Evolutionary conservation across 2,797 vertebrate genomes (phyloP).

Genomic region (Myioborus miniatus): DNA sequence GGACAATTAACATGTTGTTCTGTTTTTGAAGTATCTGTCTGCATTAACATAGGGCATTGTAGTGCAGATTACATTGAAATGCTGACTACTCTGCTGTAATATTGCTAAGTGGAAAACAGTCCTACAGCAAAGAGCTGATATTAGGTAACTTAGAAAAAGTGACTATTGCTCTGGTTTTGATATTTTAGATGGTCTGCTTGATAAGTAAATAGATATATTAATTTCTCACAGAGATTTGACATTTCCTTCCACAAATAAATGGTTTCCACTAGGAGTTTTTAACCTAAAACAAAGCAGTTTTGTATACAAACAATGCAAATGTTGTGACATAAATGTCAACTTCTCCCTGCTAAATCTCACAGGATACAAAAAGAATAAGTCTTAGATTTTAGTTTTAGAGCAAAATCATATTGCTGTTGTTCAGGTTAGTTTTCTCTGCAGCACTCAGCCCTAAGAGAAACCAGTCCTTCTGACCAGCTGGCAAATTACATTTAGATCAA

Average conservation of each 20-base stretch:
- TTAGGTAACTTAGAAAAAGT: not conserved
- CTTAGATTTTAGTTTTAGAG: not conserved
- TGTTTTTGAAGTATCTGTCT: conserved; percentile 63
- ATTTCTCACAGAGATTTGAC: not conserved
- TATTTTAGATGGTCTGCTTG: not conserved
- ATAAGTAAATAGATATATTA: not conserved
- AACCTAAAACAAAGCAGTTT: not conserved
- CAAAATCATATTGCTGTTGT: not conserved
- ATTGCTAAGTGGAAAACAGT: conserved; percentile 15
- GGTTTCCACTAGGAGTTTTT: not conserved
- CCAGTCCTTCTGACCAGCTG: not conserved
- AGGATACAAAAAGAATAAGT: not conserved
- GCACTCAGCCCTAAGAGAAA: not conserved
- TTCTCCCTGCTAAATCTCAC: not conserved
- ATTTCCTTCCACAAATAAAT: not conserved
- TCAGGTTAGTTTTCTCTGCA: not conserved
- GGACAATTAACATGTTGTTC: conserved; percentile 62
- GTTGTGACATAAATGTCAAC: not conserved
- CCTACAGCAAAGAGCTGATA: not conserved
- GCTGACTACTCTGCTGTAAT: conserved; percentile 49
- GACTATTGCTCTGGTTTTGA: not conserved
- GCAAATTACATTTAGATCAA: not conserved
- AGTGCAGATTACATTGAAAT: conserved; percentile 70
- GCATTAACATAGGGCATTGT: conserved; percentile 69
- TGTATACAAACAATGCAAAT: not conserved